Evolutionary conservation across 2,888 invertebrate species (phyloP).

Genomic region (Orthosia incerta): DNA sequence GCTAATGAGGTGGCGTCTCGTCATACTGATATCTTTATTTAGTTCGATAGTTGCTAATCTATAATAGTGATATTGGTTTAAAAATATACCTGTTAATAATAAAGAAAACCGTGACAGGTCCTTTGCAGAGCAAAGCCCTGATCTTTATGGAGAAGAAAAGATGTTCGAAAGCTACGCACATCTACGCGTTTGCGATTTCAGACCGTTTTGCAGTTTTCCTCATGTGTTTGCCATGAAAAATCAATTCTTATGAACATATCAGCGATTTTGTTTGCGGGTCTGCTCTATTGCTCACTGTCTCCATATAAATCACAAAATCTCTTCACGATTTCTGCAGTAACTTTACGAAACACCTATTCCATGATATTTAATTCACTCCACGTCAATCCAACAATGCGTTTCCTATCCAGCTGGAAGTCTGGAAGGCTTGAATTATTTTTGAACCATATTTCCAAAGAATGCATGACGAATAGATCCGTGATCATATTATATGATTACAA

Average conservation of each 20-base stretch:
- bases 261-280: not conserved
- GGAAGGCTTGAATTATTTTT: slow-evolving; percentile 14
- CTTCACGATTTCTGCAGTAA: slow-evolving; percentile 3
- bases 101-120: too few relatives aligned
- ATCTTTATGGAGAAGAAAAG: not conserved
- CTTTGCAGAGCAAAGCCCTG: not conserved
- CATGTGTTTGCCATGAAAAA: not conserved
- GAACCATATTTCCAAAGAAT: slow-evolving; percentile 7
- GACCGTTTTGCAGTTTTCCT: not conserved
- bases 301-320: not conserved
- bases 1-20: slow-evolving; percentile 65
- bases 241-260: not conserved
- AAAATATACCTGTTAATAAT: not conserved
- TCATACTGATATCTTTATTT: slow-evolving; percentile 32
- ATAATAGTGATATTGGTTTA: slow-evolving; percentile 7
- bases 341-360: not conserved
- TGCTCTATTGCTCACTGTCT: not conserved
- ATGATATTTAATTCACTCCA: slow-evolving; percentile 35
- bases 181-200: too few relatives aligned
- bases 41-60: slow-evolving; percentile 4
- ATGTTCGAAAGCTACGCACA: not conserved
- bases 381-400: slow-evolving; percentile 34
- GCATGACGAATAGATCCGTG: slow-evolving; percentile 6
- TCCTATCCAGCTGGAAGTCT: slow-evolving; percentile 29
- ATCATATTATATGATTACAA: slow-evolving; percentile 1